phyloP scores from a whole-genome alignment of 2,888 invertebrate species.

The Steinernema hermaphroditum region DNA sequence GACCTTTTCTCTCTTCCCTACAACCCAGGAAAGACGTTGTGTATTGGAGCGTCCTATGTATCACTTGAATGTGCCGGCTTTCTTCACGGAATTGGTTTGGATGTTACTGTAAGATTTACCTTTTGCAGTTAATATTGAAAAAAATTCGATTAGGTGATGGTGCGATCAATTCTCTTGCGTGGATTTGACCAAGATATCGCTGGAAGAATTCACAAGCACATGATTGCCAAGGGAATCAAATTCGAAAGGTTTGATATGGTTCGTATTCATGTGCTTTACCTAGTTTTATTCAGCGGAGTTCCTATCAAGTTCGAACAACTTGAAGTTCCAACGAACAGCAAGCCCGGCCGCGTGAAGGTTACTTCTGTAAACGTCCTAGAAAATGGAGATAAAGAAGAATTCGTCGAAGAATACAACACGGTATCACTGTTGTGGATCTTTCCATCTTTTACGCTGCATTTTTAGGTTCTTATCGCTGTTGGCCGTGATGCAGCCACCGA shows the following conservation, averaged over 20 bases:
- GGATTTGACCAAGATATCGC: constrained; percentile 74
- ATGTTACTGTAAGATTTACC: constrained; percentile 62
- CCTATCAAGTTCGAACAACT: constrained; percentile 56
- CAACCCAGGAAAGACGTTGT: constrained; percentile 71
- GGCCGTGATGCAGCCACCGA: constrained; percentile 72
- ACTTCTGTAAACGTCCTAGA: constrained; percentile 47
- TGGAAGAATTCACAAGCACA: constrained; percentile 70
- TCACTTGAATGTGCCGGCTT: constrained; percentile 73
- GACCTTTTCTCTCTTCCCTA: constrained; percentile 71
- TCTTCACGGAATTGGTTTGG: constrained; percentile 69
- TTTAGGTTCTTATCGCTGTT: constrained; percentile 71
- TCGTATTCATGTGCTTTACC: not conserved
- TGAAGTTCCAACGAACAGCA: constrained; percentile 50
- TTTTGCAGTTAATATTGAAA: not conserved
- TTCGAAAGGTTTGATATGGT: constrained; percentile 63
- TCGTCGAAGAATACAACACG: constrained; percentile 71
- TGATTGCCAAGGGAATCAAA: constrained; percentile 70
- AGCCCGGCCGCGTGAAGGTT: constrained; percentile 52
- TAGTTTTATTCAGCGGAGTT: constrained; percentile 47
- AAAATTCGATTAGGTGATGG: constrained; percentile 67
- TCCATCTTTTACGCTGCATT: not conserved
- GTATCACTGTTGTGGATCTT: constrained; percentile 56
- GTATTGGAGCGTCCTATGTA: constrained; percentile 73
- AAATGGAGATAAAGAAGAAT: constrained; percentile 58
- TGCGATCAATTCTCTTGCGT: constrained; percentile 72